These are phyloP conservation scores for Enteromius argenteus DNA, from an alignment of 2,797 vertebrate species.

Conservation along the genomic window DNA sequence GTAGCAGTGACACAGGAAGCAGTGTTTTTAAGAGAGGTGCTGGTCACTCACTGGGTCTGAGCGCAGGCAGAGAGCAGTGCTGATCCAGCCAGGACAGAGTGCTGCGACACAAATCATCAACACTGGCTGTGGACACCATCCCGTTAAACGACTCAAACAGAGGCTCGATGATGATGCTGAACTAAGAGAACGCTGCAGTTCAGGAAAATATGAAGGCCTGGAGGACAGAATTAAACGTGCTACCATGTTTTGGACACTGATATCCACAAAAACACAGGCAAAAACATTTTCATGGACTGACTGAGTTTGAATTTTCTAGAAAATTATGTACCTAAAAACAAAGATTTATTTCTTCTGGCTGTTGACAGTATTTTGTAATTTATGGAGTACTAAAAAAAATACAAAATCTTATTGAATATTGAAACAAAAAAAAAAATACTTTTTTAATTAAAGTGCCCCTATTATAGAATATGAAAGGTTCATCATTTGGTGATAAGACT, in stretches of 20 bases:
- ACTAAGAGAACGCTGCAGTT: conserved; percentile 79
- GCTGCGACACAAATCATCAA: conserved; percentile 90
- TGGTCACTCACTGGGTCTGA: conserved; percentile 89
- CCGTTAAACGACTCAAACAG: conserved; percentile 96
- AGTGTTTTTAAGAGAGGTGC: background rate
- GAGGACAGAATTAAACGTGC: background rate
- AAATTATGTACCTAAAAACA: too few species aligned
- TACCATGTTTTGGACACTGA: background rate
- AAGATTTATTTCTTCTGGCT: too few species aligned
- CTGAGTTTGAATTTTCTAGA: too few species aligned
- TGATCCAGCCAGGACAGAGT: conserved; percentile 95
- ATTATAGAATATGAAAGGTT: too few species aligned
- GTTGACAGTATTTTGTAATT: too few species aligned
- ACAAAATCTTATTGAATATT: too few species aligned
- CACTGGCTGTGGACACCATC: conserved; percentile 93
- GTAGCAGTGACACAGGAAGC: background rate
- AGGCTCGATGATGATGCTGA: conserved; percentile 94
- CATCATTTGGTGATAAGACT: too few species aligned
- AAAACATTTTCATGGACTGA: background rate
- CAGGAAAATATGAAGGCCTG: conserved; percentile 72
- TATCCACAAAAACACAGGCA: background rate
- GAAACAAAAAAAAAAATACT: too few species aligned
- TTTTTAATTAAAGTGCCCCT: too few species aligned
- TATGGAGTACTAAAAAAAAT: too few species aligned
- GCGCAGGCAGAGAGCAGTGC: conserved; percentile 90